These are phyloP conservation scores for Drosophila buzzatii DNA, from an alignment of 2,888 invertebrate species.

Conservation along the genomic window DNA sequence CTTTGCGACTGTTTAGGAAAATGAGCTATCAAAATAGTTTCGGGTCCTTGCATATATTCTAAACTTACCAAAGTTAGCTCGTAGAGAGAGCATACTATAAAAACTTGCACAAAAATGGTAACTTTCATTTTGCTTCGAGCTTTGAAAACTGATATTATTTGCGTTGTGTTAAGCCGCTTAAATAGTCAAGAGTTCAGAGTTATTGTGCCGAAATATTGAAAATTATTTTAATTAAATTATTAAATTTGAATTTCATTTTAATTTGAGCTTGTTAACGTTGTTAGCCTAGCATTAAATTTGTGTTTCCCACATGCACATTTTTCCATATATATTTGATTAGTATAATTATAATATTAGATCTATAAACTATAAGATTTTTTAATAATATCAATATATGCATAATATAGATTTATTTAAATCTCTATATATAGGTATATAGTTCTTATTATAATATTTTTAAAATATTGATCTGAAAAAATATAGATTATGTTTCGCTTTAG, in stretches of 20 bases:
- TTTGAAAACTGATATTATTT: conserved; percentile 11
- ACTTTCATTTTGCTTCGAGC: conserved; percentile 43
- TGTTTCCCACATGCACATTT: not conserved
- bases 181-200: conserved; percentile 26
- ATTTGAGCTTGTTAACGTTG: not conserved
- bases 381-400: too few relatives aligned
- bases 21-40: accelerated
- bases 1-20: conserved; percentile 38
- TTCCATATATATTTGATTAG: not conserved
- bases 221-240: conserved; percentile 52
- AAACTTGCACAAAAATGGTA: conserved; percentile 8
- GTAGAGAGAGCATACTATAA: conserved; percentile 26
- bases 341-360: not conserved
- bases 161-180: conserved; percentile 25
- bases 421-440: too few relatives aligned
- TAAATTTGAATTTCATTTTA: conserved; percentile 45
- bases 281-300: conserved; percentile 43
- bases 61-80: conserved; percentile 38
- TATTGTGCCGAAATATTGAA: not conserved
- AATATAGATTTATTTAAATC: not conserved
- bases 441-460: too few relatives aligned
- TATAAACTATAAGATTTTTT: not conserved
- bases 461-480: too few relatives aligned
- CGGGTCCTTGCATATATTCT: accelerated
- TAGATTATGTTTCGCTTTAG: too few relatives aligned